Evolutionary conservation across 2,797 vertebrate genomes (phyloP).

Genomic region (Telmatherina bonti): DNA sequence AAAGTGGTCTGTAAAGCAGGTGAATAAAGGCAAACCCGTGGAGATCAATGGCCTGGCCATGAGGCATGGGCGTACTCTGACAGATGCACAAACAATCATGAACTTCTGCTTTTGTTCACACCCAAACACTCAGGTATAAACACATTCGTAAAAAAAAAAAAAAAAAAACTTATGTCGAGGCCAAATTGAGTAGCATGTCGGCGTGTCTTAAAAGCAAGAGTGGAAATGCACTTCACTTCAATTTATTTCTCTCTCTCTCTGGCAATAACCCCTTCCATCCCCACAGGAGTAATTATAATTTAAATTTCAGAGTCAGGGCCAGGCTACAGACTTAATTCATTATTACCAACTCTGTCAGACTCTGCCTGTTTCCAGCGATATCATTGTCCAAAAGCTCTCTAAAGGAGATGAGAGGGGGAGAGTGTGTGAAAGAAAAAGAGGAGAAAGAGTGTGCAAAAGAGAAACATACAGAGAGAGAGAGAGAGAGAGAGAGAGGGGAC

Average conservation of each 20-base stretch:
- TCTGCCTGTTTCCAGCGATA: constrained; percentile 83
- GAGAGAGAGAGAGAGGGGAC: constrained; percentile 39
- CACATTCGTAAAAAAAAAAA: constrained; percentile 62
- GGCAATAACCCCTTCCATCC: constrained; percentile 84
- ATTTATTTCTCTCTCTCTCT: constrained; percentile 85
- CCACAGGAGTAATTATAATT: constrained; percentile 89
- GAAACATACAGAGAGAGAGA: constrained; percentile 38
- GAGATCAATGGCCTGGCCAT: constrained; percentile 34
- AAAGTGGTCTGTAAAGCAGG: constrained; percentile 39
- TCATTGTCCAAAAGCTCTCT: constrained; percentile 83
- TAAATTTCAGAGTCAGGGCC: constrained; percentile 86
- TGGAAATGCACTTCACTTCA: constrained; percentile 84
- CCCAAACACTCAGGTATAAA: constrained; percentile 72
- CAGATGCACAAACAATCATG: constrained; percentile 34
- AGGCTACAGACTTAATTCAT: constrained; percentile 86
- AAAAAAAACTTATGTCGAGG: constrained; percentile 64
- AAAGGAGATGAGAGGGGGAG: constrained; percentile 81
- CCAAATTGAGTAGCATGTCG: constrained; percentile 75
- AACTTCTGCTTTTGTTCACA: constrained; percentile 61
- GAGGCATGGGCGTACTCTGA: constrained; percentile 15
- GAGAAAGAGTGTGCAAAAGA: constrained; percentile 30
- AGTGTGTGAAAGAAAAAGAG: constrained; percentile 62
- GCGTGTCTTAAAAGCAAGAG: constrained; percentile 80
- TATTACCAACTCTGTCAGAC: constrained; percentile 82
- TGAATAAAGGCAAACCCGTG: constrained; percentile 39